These are phyloP conservation scores for Masticophis lateralis DNA, from an alignment of 2,797 vertebrate species.

Conservation along the genomic window DNA sequence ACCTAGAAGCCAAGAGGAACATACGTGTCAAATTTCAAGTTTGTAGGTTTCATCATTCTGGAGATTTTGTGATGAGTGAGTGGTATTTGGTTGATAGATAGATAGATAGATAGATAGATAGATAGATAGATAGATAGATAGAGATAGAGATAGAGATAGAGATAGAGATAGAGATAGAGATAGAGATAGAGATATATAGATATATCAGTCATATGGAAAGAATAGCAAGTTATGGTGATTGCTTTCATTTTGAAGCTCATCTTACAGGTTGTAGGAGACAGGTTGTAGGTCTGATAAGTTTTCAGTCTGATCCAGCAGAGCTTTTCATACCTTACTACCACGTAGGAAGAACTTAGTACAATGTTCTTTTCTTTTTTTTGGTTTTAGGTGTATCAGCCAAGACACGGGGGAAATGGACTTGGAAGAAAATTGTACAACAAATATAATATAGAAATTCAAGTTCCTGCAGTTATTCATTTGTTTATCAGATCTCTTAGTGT, in stretches of 20 bases:
- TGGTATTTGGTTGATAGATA: too few relatives aligned
- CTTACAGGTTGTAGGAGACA: background rate
- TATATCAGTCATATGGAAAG: background rate
- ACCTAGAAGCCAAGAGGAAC: too few relatives aligned
- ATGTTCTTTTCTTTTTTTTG: background rate
- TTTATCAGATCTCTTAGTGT: background rate
- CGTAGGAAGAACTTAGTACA: background rate
- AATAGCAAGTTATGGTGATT: background rate
- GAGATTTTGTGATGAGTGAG: too few relatives aligned
- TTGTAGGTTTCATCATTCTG: too few relatives aligned
- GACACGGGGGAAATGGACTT: background rate
- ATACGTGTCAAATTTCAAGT: too few relatives aligned
- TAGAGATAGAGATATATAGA: too few relatives aligned
- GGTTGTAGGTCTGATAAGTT: background rate
- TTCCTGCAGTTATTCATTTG: background rate
- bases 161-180: too few relatives aligned
- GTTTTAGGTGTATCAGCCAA: background rate
- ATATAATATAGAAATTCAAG: background rate
- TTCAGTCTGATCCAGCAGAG: background rate
- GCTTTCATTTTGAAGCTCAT: background rate
- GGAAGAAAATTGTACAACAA: background rate
- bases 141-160: too few relatives aligned
- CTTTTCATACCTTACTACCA: background rate
- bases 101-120: too few relatives aligned
- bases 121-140: too few relatives aligned